Evolutionary conservation across 2,113 vertebrate genomes (phyloP), one percentile per base, ranked within the genome.

Genomic region (Neodon shergylaensis): DNA sequence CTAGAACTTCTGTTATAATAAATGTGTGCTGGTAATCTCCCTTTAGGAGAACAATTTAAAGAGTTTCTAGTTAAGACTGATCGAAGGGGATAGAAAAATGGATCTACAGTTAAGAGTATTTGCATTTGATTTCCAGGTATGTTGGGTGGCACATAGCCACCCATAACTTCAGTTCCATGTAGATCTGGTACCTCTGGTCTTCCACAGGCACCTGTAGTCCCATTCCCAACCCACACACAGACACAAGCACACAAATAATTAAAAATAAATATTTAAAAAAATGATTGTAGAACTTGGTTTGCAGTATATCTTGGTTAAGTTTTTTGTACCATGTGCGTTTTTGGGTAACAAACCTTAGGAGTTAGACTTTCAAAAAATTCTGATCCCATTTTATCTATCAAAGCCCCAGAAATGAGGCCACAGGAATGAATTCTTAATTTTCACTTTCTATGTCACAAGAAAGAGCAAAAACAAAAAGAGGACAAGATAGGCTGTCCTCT

Each of bases 81-180:
- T 10, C 1, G 1, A 61, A 58, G 4, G 5, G 5, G 36, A 1
- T 82, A 3, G 52, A 82, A 36, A 54, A 54, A n/a, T 7, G 11
- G 19, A 5, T n/a, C 17, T n/a, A 39, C 0, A 58, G 21, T 11
- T n/a, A 7, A 12, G 36, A 82, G 0, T 22, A 39, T 12, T 39
- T 6, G 12, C 7, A 13, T 39, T 14, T 26, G 9, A 39, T 61
- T 61, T 13, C 24, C n/a, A 83, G 79, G 16, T 13, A 61, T 26
- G 12, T 42, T 54, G 13, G 13, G 54, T 22, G 28, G 54, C n/a
- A 42, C 12, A 39, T 24, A 82, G 16, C 6, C 36, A 61, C 58
- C 1, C 16, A 4, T 82, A 28, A 9, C 54, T 39, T n/a, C 33
- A 61, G 54, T 36, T 81, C 78, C 21, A 81, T 36, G 78, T 21